A percentile compares a stretch with the other conserved stretches of the same genome.
These are phyloP conservation scores for Camponotus vicinus DNA, from an alignment of 1,140 invertebrate genomes.

Conservation along the genomic window DNA sequence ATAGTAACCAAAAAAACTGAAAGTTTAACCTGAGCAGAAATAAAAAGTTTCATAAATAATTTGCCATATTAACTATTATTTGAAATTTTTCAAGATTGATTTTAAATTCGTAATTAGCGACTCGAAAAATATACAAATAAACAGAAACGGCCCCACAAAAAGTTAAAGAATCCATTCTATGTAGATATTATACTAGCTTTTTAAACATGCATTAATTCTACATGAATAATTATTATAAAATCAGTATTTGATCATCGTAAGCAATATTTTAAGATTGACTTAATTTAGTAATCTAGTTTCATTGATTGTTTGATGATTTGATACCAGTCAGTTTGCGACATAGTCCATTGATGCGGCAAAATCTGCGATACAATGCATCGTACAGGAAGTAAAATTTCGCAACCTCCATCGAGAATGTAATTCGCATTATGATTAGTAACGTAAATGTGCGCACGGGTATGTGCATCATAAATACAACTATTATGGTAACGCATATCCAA, in stretches of 20 bases:
- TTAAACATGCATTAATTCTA: not conserved
- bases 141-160: too few species aligned
- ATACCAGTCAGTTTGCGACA: not conserved
- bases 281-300: not conserved
- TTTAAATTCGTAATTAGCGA: too few species aligned
- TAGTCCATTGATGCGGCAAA: not conserved
- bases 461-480: too few species aligned
- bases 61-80: too few species aligned
- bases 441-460: too few species aligned
- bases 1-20: too few species aligned
- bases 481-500: not conserved
- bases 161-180: not conserved
- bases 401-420: not conserved
- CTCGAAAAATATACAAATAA: too few species aligned
- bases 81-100: too few species aligned
- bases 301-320: not conserved
- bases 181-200: not conserved
- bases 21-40: too few species aligned
- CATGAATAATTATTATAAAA: not conserved
- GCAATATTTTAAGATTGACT: not conserved
- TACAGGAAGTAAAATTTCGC: slow-evolving; percentile 29
- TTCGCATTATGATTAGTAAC: not conserved
- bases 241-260: not conserved
- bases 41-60: too few species aligned
- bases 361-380: slow-evolving; percentile 15